These are phyloP conservation scores for Argya squamiceps DNA, from an alignment of 2,797 vertebrate genomes.

Conservation along the genomic window DNA sequence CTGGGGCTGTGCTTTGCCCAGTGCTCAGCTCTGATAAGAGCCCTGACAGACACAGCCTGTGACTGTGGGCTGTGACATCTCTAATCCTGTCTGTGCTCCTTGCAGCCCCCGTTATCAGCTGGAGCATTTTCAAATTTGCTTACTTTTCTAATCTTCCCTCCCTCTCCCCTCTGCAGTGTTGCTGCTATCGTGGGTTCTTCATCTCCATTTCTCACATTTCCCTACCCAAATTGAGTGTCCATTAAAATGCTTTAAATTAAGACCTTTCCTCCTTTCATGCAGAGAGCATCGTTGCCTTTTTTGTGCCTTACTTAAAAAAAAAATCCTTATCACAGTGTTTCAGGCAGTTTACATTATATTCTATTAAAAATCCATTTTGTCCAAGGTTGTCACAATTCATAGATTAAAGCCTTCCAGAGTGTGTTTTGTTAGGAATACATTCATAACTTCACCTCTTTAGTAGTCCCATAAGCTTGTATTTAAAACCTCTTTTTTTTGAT, in stretches of 20 bases:
- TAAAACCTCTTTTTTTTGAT: constrained; percentile 65
- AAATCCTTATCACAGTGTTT: constrained; percentile 72
- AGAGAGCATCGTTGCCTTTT: constrained; percentile 25
- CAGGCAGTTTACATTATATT: constrained; percentile 77
- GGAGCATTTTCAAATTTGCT: constrained; percentile 47
- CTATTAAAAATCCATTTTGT: constrained; percentile 73
- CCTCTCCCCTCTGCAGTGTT: neutral
- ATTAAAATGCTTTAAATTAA: constrained; percentile 74
- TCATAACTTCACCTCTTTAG: constrained; percentile 59
- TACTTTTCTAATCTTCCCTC: constrained; percentile 49
- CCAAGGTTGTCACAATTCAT: constrained; percentile 67
- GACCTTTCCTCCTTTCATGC: constrained; percentile 60
- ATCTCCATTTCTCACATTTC: constrained; percentile 51
- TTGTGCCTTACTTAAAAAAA: constrained; percentile 1
- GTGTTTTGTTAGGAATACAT: constrained; percentile 44
- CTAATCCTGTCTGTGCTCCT: neutral
- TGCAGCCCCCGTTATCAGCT: neutral
- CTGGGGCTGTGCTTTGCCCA: neutral
- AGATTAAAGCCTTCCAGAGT: constrained; percentile 62
- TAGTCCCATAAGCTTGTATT: constrained; percentile 31
- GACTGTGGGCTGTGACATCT: neutral
- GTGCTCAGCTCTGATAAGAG: neutral
- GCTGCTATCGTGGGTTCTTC: constrained; percentile 9
- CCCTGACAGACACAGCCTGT: neutral
- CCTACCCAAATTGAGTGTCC: constrained; percentile 51